phyloP scores from a whole-genome alignment of 2,888 invertebrate genomes.

The Drosophila eohydei region DNA sequence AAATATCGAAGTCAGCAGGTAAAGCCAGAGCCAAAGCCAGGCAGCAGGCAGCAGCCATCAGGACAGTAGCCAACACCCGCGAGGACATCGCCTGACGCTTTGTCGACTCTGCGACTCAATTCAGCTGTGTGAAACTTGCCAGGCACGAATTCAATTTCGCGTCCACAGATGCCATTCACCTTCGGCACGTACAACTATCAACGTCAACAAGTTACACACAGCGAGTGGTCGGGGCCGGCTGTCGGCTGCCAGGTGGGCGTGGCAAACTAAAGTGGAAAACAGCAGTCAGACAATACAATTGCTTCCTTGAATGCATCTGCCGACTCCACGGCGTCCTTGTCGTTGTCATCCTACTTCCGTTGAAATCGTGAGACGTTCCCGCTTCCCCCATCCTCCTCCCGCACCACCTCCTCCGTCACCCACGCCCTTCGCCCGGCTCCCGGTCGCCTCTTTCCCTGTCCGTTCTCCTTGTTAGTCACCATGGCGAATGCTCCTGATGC shows the following conservation, averaged over 20 bases:
- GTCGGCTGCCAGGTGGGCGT: conserved; percentile 45
- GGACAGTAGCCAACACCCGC: conserved; percentile 27
- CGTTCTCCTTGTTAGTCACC: conserved; percentile 48
- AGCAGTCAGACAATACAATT: conserved; percentile 79
- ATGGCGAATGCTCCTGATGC: conserved; percentile 54
- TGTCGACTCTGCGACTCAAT: conserved; percentile 63
- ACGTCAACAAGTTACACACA: conserved; percentile 77
- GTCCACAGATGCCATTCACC: conserved; percentile 81
- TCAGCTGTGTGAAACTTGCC: conserved; percentile 61
- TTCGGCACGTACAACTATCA: conserved; percentile 81
- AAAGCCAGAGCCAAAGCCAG: conserved; percentile 21
- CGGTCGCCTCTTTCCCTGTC: not conserved
- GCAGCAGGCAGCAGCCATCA: conserved; percentile 8
- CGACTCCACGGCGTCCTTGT: conserved; percentile 27
- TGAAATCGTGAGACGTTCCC: conserved; percentile 39
- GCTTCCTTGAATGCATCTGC: conserved; percentile 76
- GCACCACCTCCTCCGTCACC: not conserved
- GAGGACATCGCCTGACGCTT: conserved; percentile 26
- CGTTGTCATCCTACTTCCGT: conserved; percentile 43
- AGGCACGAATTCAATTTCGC: conserved; percentile 81
- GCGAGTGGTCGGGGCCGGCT: not conserved
- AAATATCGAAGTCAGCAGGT: conserved; percentile 79
- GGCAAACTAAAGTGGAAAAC: conserved; percentile 76
- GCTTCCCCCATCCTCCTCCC: not conserved
- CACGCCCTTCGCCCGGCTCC: not conserved